Evolutionary conservation across 1,140 invertebrate species (phyloP).

Genomic region (Atta colombica): DNA sequence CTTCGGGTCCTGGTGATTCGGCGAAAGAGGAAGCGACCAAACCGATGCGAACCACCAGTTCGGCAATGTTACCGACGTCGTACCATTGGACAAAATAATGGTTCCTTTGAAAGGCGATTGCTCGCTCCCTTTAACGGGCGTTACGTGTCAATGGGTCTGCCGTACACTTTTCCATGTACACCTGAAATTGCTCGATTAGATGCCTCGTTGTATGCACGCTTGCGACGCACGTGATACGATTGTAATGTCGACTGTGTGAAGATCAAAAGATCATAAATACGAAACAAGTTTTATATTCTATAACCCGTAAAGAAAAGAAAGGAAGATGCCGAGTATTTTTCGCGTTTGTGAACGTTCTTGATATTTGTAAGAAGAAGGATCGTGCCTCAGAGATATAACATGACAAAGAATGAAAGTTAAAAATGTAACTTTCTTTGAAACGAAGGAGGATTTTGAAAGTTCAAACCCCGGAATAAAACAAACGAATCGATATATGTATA

Average conservation of each 20-base stretch:
- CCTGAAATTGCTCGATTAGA: constrained; percentile 52
- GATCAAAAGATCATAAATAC: constrained; percentile 49
- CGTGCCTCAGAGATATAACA: not conserved
- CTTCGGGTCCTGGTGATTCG: constrained; percentile 5
- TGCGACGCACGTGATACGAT: constrained; percentile 2
- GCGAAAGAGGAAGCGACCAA: constrained; percentile 41
- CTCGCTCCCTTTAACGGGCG: constrained; percentile 65
- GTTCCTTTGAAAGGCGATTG: constrained; percentile 70
- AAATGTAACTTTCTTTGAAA: constrained; percentile 8
- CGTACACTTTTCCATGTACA: constrained; percentile 28
- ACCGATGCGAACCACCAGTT: constrained; percentile 21
- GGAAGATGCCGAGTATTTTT: not conserved
- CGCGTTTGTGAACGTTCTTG: not conserved
- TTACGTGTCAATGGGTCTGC: constrained; percentile 71
- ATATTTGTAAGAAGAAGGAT: constrained; percentile 16
- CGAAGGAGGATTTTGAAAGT: not conserved
- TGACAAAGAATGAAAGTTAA: constrained; percentile 18
- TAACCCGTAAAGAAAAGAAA: not conserved
- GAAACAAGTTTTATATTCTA: constrained; percentile 21
- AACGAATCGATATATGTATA: not conserved
- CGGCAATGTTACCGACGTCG: constrained; percentile 38
- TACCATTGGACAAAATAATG: constrained; percentile 50
- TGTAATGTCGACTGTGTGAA: constrained; percentile 9
- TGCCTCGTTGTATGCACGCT: not conserved
- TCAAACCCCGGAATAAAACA: not conserved